Conservation (phyloP, 2,797 vertebrate species). For the Propithecus deckenii region DNA sequence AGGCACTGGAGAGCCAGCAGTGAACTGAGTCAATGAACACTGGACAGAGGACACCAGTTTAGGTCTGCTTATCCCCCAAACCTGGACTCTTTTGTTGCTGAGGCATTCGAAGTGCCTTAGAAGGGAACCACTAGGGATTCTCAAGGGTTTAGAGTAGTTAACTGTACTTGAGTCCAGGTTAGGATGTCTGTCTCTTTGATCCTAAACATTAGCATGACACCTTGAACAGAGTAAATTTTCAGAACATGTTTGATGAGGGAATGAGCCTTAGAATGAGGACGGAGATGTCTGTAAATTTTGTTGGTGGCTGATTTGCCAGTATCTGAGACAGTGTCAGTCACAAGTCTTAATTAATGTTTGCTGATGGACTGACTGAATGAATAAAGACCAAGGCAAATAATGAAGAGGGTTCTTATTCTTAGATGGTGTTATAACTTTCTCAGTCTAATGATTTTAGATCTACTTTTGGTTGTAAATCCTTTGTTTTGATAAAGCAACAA, state of each 20-base stretch:
- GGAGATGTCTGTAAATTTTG: not conserved
- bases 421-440: not conserved
- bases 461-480: not conserved
- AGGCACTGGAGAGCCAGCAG: not conserved
- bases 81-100: not conserved
- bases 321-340: not conserved
- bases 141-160: not conserved
- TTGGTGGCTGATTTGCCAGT: not conserved
- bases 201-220: not conserved
- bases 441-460: not conserved
- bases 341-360: not conserved
- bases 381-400: not conserved
- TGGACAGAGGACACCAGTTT: not conserved
- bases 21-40: not conserved
- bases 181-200: not conserved
- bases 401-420: not conserved
- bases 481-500: not conserved
- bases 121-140: not conserved
- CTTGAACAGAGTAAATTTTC: not conserved
- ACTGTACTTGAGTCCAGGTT: not conserved
- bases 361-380: not conserved
- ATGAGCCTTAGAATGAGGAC: not conserved
- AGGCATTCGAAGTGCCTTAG: not conserved
- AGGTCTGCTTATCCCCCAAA: not conserved
- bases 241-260: not conserved